These are phyloP conservation scores for Phragmatobia fuliginosa DNA, from an alignment of 2,888 invertebrate genomes.

Conservation along the genomic window DNA sequence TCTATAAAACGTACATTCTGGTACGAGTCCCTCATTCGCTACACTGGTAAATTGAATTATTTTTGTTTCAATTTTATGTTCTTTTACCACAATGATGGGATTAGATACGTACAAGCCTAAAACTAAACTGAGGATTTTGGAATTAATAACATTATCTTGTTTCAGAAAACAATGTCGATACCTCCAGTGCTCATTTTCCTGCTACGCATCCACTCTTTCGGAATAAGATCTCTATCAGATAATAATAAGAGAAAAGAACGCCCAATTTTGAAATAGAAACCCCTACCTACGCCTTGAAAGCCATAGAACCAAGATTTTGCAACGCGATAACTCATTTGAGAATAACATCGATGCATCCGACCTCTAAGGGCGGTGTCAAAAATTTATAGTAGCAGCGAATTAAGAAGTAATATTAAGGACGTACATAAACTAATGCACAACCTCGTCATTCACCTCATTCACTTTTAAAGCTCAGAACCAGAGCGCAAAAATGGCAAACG, in stretches of 20 bases:
- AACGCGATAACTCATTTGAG: slow-evolving; percentile 75
- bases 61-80: not conserved
- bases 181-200: slow-evolving; percentile 29
- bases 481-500: slow-evolving; percentile 77
- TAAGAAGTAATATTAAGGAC: slow-evolving; percentile 49
- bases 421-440: slow-evolving; percentile 67
- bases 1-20: slow-evolving; percentile 29
- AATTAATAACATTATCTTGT: not conserved
- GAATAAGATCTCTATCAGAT: slow-evolving; percentile 17
- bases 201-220: slow-evolving; percentile 25
- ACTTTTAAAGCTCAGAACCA: slow-evolving; percentile 74
- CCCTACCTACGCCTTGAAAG: slow-evolving; percentile 45
- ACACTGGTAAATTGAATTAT: not conserved
- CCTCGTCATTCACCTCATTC: slow-evolving; percentile 76
- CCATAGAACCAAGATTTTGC: slow-evolving; percentile 68
- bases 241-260: slow-evolving; percentile 19
- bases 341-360: slow-evolving; percentile 80
- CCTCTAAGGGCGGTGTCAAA: slow-evolving; percentile 73
- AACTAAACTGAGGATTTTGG: not conserved
- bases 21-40: slow-evolving; percentile 1
- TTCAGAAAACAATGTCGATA: slow-evolving; percentile 33
- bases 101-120: not conserved
- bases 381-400: slow-evolving; percentile 52
- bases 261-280: slow-evolving; percentile 33
- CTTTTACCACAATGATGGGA: not conserved